These are phyloP conservation scores for Aphelocoma californica DNA, from an alignment of 2,797 vertebrate species.

Conservation along the genomic window DNA sequence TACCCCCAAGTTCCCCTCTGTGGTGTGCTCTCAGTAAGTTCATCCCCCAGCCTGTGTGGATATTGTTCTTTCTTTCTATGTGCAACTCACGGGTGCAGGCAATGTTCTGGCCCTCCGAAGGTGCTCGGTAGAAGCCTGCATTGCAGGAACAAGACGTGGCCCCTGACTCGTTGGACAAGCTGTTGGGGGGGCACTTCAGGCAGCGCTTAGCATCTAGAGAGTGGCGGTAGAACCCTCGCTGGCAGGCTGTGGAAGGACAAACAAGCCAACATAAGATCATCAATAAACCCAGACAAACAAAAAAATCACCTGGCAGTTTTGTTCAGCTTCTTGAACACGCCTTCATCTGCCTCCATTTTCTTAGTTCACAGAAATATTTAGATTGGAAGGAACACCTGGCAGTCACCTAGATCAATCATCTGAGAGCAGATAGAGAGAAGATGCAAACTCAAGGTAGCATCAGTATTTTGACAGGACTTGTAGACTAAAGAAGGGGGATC, in stretches of 20 bases:
- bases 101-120: constrained; percentile 62
- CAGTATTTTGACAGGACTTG: not conserved
- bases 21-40: not conserved
- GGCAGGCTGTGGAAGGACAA: constrained; percentile 68
- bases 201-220: constrained; percentile 51
- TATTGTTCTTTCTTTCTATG: not conserved
- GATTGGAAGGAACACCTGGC: not conserved
- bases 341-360: not conserved
- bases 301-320: not conserved
- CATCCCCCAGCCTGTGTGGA: not conserved
- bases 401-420: not conserved
- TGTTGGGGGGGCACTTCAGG: constrained; percentile 74
- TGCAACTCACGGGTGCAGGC: constrained; percentile 76
- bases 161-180: constrained; percentile 52
- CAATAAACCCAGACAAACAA: not conserved
- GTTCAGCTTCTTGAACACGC: not conserved
- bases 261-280: not conserved
- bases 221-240: constrained; percentile 69
- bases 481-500: not conserved
- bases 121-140: constrained; percentile 67
- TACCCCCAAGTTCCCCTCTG: not conserved
- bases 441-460: not conserved
- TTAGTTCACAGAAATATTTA: not conserved
- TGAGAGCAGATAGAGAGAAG: not conserved
- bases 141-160: constrained; percentile 70